Evolutionary conservation across 2,888 invertebrate genomes (phyloP).

Genomic region (Smittia aterrima): DNA sequence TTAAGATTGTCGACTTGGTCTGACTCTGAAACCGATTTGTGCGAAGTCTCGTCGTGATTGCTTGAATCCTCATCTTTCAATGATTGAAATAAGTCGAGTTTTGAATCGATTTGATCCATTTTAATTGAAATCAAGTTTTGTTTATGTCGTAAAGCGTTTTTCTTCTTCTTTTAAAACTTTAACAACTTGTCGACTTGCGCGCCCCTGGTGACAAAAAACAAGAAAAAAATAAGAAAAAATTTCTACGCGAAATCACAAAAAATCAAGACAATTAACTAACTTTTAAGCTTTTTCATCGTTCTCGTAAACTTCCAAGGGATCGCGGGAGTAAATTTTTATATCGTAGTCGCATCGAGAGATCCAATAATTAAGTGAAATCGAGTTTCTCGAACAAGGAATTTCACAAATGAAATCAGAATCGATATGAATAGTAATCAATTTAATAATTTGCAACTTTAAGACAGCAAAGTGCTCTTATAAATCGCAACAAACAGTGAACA

Average conservation of each 20-base stretch:
- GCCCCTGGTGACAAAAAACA: too few relatives aligned
- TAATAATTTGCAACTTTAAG: background rate
- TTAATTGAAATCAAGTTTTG: too few relatives aligned
- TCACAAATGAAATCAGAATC: background rate
- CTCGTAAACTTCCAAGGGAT: background rate
- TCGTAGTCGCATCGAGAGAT: background rate
- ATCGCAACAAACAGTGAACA: conserved; percentile 10
- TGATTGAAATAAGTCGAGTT: conserved; percentile 27
- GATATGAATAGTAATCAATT: conserved; percentile 9
- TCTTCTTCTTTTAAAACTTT: too few relatives aligned
- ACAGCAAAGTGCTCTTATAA: conserved; percentile 18
- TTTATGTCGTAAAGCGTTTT: too few relatives aligned
- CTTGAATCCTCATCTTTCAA: conserved; percentile 22
- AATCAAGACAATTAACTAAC: background rate
- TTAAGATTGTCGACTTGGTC: background rate
- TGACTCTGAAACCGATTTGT: background rate
- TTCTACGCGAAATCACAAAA: background rate
- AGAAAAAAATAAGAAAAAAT: background rate
- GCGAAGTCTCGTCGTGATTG: background rate
- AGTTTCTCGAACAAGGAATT: background rate
- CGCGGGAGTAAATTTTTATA: background rate
- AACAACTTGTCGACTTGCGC: too few relatives aligned
- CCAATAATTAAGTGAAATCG: background rate
- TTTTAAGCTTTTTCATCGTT: background rate
- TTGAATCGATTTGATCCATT: conserved; percentile 15